Evolutionary conservation across 1,140 invertebrate species (phyloP).

Genomic region (Scaptomyza graminum): DNA sequence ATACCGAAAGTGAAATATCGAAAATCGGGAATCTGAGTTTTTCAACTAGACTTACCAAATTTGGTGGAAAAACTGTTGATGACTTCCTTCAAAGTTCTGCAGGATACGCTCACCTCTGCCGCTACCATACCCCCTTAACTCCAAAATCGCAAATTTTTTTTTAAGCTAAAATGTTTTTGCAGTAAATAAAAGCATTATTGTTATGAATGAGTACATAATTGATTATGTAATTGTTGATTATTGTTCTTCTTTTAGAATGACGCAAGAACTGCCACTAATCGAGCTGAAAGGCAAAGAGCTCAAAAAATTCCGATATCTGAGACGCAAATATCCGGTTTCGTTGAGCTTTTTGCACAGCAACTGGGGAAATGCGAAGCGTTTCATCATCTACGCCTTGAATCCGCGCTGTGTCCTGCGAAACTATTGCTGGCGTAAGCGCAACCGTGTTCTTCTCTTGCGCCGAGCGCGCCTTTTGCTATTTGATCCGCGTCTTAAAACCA

Average conservation of each 20-base stretch:
- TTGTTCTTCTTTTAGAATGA: slow-evolving; percentile 50
- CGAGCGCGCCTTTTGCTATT: slow-evolving; percentile 63
- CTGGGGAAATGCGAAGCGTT: slow-evolving; percentile 66
- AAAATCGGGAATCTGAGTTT: too few relatives aligned
- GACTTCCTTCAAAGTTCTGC: too few relatives aligned
- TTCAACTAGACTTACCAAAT: too few relatives aligned
- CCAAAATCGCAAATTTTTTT: too few relatives aligned
- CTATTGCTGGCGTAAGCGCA: slow-evolving; percentile 54
- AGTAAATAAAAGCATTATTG: too few relatives aligned
- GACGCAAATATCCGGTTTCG: slow-evolving; percentile 71
- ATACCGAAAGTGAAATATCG: too few relatives aligned
- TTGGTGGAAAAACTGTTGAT: too few relatives aligned
- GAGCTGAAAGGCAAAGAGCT: slow-evolving; percentile 52
- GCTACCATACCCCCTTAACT: too few relatives aligned
- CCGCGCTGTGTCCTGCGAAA: slow-evolving; percentile 55
- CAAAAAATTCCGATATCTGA: slow-evolving; percentile 47
- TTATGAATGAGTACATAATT: too few relatives aligned
- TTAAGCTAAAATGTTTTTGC: too few relatives aligned
- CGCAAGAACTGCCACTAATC: slow-evolving; percentile 55
- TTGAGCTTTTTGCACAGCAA: slow-evolving; percentile 54
- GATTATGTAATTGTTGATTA: too few relatives aligned
- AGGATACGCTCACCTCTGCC: too few relatives aligned
- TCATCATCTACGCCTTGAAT: slow-evolving; percentile 63
- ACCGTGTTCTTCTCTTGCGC: slow-evolving; percentile 44
- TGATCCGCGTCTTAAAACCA: slow-evolving; percentile 61